A percentile compares a stretch with the other conserved stretches of the same genome.
These are phyloP conservation scores for Meteorus colon DNA, from an alignment of 2,888 invertebrate species.

Conservation along the genomic window DNA sequence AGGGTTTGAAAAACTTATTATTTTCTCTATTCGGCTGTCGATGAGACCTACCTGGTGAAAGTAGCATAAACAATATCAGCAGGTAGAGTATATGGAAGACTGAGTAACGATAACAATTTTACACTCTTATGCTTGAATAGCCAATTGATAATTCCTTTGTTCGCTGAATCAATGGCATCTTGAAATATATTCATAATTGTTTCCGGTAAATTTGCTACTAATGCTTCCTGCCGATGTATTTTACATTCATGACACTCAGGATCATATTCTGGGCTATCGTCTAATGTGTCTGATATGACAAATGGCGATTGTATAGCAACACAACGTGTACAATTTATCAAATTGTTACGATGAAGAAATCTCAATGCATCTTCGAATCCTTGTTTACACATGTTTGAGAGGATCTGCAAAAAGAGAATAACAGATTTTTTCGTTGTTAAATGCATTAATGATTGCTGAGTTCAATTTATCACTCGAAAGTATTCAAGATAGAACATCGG, in stretches of 20 bases:
- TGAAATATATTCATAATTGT: conserved; percentile 92
- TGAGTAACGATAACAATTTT: conserved; percentile 85
- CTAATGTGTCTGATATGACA: conserved; percentile 84
- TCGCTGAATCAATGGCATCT: conserved; percentile 93
- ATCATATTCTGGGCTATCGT: conserved; percentile 84
- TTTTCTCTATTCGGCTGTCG: not conserved
- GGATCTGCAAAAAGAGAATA: conserved; percentile 65
- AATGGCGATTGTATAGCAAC: conserved; percentile 91
- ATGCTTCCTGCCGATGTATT: conserved; percentile 91
- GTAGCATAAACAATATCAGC: conserved; percentile 91
- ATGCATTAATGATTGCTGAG: no score
- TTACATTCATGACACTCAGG: conserved; percentile 92
- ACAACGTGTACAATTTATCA: conserved; percentile 94
- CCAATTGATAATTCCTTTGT: conserved; percentile 93
- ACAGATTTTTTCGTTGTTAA: no score
- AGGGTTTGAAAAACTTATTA: not conserved
- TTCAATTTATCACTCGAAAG: no score
- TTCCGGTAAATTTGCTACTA: conserved; percentile 91
- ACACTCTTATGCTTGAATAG: conserved; percentile 89
- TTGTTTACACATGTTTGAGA: conserved; percentile 97
- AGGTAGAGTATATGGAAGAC: conserved; percentile 91
- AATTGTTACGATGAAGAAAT: conserved; percentile 89
- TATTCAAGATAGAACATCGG: no score
- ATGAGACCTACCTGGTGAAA: conserved; percentile 85
- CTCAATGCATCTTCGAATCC: conserved; percentile 95